phyloP scores from a whole-genome alignment of 2,797 vertebrate species.

The Xiphorhynchus erythropygius region DNA sequence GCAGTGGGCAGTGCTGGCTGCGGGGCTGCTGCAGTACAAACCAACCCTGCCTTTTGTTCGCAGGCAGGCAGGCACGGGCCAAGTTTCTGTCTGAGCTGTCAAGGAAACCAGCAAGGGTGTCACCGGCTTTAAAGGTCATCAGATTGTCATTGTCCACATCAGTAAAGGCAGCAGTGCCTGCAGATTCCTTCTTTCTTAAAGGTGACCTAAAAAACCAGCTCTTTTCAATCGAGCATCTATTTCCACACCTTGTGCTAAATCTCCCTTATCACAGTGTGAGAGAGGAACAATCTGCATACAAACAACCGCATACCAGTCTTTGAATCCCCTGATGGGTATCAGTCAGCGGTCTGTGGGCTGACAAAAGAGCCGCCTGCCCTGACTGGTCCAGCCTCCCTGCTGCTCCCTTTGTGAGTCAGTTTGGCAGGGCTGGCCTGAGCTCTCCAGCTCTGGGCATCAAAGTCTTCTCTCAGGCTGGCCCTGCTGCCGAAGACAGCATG shows the following conservation, averaged over 20 bases:
- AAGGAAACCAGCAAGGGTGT: background rate
- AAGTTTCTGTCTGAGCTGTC: background rate
- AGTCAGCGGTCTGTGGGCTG: background rate
- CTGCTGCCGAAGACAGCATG: background rate
- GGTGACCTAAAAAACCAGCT: background rate
- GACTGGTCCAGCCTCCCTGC: constrained; percentile 25
- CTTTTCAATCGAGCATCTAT: background rate
- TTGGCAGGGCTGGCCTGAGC: background rate
- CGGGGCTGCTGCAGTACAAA: background rate
- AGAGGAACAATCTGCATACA: constrained; percentile 39
- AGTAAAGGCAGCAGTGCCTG: background rate
- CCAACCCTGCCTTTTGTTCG: background rate
- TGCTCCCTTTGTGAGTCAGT: constrained; percentile 36
- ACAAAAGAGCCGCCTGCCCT: background rate
- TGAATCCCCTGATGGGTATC: constrained; percentile 19
- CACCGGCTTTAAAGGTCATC: constrained; percentile 39
- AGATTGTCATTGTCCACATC: constrained; percentile 35
- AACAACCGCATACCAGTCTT: constrained; percentile 8
- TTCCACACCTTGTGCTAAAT: constrained; percentile 13
- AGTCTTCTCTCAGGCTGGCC: constrained; percentile 5
- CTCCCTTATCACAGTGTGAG: background rate
- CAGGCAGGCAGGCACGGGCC: background rate
- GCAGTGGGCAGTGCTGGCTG: background rate
- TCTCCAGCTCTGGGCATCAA: background rate
- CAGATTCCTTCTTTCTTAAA: constrained; percentile 22